These are phyloP conservation scores for Ericerus pela DNA, from an alignment of 1,140 invertebrate genomes.

Conservation along the genomic window DNA sequence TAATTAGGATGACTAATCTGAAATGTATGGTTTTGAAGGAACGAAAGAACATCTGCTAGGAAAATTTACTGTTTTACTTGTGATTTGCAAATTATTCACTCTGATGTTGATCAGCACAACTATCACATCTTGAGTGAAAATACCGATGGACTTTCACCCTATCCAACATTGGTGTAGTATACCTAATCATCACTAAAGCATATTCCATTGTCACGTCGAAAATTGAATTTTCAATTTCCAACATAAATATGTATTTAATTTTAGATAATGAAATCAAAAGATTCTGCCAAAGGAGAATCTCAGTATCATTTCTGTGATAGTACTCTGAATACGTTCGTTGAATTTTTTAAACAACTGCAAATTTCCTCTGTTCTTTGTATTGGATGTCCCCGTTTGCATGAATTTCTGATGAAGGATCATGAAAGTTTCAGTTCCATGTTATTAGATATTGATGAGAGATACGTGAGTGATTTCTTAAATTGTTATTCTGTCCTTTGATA, in stretches of 20 bases:
- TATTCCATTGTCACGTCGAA: no score
- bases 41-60: no score
- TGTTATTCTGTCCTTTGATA: neutral
- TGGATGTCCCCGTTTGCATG: conserved; percentile 59
- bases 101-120: neutral
- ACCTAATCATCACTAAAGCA: neutral
- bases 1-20: neutral
- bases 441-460: conserved; percentile 59
- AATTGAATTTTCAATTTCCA: no score
- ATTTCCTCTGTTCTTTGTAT: conserved; percentile 56
- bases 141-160: neutral
- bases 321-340: conserved; percentile 38
- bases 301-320: conserved; percentile 54
- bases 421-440: conserved; percentile 46
- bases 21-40: neutral
- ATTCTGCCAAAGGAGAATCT: conserved; percentile 52
- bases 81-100: no score
- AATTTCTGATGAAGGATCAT: conserved; percentile 35
- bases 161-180: neutral
- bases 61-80: no score
- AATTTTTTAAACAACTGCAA: conserved; percentile 36
- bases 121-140: neutral
- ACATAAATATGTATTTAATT: neutral
- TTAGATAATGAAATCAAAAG: conserved; percentile 39
- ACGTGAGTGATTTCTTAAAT: conserved; percentile 32